Percentiles rank a stretch among this genome's conserved stretches.
Conservation (phyloP, 2,888 invertebrate genomes). For the Drosophila ezoana region DNA sequence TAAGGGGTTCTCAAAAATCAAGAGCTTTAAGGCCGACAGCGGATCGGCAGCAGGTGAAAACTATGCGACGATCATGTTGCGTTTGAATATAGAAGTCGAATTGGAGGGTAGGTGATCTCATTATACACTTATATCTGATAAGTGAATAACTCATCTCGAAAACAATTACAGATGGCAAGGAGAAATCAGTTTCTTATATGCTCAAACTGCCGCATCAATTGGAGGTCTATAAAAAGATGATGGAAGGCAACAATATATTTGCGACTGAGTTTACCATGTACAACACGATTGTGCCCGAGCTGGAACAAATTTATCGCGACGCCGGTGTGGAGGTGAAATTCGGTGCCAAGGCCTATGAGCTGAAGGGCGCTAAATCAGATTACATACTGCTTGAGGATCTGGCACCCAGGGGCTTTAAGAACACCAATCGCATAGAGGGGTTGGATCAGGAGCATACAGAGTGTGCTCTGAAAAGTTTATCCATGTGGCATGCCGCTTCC, state of each 20-base stretch:
- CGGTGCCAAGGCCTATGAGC: slow-evolving; percentile 68
- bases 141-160: too few species aligned
- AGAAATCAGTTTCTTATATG: slow-evolving; percentile 62
- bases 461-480: slow-evolving; percentile 68
- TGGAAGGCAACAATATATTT: slow-evolving; percentile 66
- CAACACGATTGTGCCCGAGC: slow-evolving; percentile 66
- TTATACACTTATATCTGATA: neutral
- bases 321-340: slow-evolving; percentile 68
- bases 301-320: slow-evolving; percentile 73
- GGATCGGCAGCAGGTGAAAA: slow-evolving; percentile 79
- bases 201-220: slow-evolving; percentile 60
- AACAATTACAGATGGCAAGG: slow-evolving; percentile 34
- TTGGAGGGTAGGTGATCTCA: slow-evolving; percentile 55
- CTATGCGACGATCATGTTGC: slow-evolving; percentile 77
- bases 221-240: slow-evolving; percentile 40
- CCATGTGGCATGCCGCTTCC: slow-evolving; percentile 82
- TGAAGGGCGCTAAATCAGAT: slow-evolving; percentile 49
- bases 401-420: slow-evolving; percentile 67
- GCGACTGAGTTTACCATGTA: slow-evolving; percentile 73
- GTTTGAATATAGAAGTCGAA: slow-evolving; percentile 67
- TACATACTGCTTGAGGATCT: slow-evolving; percentile 78
- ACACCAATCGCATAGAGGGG: slow-evolving; percentile 71
- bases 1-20: slow-evolving; percentile 39
- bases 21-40: slow-evolving; percentile 38
- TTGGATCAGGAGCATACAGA: slow-evolving; percentile 75